These are phyloP conservation scores for Montifringilla adamsi DNA, from an alignment of 2,113 vertebrate genomes.

Conservation along the genomic window DNA sequence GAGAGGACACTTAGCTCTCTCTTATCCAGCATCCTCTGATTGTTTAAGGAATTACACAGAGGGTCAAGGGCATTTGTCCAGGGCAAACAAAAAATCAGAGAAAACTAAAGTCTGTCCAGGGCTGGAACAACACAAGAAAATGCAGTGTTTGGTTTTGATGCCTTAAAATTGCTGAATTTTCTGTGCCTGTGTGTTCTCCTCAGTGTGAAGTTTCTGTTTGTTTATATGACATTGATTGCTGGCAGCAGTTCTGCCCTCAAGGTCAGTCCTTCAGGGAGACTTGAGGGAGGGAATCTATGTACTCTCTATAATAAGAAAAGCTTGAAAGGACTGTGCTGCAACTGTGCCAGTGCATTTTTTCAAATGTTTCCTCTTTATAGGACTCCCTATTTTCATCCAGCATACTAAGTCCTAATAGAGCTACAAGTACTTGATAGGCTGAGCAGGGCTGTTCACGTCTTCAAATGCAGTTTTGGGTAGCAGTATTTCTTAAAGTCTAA, in stretches of 20 bases:
- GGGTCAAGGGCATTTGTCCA: not conserved
- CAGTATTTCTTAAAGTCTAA: not conserved
- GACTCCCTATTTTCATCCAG: not conserved
- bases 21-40: not conserved
- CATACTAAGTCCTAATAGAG: not conserved
- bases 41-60: not conserved
- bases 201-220: not conserved
- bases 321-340: not conserved
- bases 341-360: not conserved
- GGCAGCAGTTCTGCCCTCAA: not conserved
- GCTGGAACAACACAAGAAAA: not conserved
- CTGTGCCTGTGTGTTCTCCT: not conserved
- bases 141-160: not conserved
- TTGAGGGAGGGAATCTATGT: not conserved
- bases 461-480: not conserved
- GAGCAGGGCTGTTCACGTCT: not conserved
- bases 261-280: not conserved
- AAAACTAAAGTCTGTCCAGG: not conserved
- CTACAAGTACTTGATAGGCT: not conserved
- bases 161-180: not conserved
- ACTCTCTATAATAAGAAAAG: not conserved
- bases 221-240: not conserved
- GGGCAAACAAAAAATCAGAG: not conserved
- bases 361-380: not conserved
- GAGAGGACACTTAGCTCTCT: not conserved